Evolutionary conservation across 1,140 invertebrate genomes (phyloP), one percentile per base, ranked within the genome.

Genomic region (Micrasema minimum): DNA sequence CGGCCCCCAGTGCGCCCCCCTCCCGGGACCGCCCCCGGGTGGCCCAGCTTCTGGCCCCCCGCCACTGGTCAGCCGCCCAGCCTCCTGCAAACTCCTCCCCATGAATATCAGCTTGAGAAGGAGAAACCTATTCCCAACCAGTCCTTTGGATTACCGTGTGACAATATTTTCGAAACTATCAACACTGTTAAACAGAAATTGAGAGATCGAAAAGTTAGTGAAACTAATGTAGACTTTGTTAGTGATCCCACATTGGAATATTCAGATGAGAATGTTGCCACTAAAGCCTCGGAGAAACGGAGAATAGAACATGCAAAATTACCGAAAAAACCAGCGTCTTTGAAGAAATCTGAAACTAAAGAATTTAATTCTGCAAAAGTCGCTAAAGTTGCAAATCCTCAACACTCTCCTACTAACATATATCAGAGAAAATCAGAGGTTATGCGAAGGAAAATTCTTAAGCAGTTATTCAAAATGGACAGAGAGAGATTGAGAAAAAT

Each of bases 401-500:
- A 41, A 11, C 11, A 26, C 1, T 20, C 46, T 7, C 51, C 71
- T 20, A 12, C 38, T 9, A 55, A 66, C 41, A 23, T 38, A 14
- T 66, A 26, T 61, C 45, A 70, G 46, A 50, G 37, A 5, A 72
- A 75, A 55, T 72, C 70, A 20, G 69, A 75, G 62, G 20, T 69
- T n/a, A 51, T 72, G 55, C 70, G 70, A 16, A 55, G 53, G 48
- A 75, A 75, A 22, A 75, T 75, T 59, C 55, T 75, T 9, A 37
- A 75, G n/a, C 70, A 75, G 46, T 37, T 75, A 23, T 75, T 75
- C 38, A 72, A 66, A 61, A 26, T 75, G 46, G 61, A 72, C 53
- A 75, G 69, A 26, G 48, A 72, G 26, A 70, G 64, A n/a, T 26
- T 75, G 20, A 38, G 66, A 67, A 43, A 70, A 18, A 35, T 75